Base-by-base conservation (phyloP, 1,140 invertebrate species). In the Procambarus virginalis region DNA sequence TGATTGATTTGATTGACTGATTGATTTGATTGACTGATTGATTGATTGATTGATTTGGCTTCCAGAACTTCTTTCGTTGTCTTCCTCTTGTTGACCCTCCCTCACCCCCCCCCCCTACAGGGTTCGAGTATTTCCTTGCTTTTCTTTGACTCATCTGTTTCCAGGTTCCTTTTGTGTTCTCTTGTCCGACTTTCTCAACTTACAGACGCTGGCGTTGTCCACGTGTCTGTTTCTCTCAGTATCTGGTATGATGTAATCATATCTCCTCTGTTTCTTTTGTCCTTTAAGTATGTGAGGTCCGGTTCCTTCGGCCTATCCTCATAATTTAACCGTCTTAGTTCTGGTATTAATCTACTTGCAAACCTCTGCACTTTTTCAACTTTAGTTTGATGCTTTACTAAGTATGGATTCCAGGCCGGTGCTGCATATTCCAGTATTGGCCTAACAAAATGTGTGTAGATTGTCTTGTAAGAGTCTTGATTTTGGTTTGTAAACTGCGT, bases 31-130 rank as follows among this genome's bases (percentile, higher is more conserved):
- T n/a, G n/a, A n/a, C n/a, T n/a, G n/a, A n/a, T n/a, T n/a, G n/a
- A n/a, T n/a, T n/a, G n/a, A n/a, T n/a, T n/a, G n/a, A n/a, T n/a
- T n/a, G n/a, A n/a, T n/a, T n/a, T n/a, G 34, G 34, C 34, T 34
- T 34, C 34, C 34, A 34, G 34, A 34, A 34, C 34, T 34, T 80
- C 78, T 80, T 49, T 80, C 78, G 46, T 49, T 80, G 45, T 80
- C 78, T 80, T 55, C 51, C 78, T 80, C 78, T 80, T 49, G 46
- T 12, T 55, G n/a, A 49, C 2, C 17, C 46, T 76, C 73, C 46
- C 73, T n/a, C 73, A 45, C 73, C 46, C 73, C 46, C 73, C 46
- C 73, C 5, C 76, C 17, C 1, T 14, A 14, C n/a, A 14, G 1
- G 64, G 64, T n/a, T 34, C 34, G 34, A 34, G 34, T 34, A 34